Evolutionary conservation across 2,888 invertebrate species (phyloP).

Genomic region (Chrysolina oricalcia): DNA sequence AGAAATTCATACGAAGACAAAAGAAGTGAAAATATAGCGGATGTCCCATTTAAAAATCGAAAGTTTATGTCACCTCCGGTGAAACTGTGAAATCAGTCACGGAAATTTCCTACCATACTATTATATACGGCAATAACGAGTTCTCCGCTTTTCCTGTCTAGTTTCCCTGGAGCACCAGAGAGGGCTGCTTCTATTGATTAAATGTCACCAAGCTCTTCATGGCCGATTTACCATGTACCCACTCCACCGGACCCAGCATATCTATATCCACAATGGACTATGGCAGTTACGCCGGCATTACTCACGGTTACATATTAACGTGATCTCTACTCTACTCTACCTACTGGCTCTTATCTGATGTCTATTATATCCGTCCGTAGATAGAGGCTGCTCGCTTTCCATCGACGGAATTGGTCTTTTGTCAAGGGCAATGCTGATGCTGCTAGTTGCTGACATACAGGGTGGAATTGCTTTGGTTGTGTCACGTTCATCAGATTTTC

Average conservation of each 20-base stretch:
- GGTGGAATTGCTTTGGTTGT: neutral
- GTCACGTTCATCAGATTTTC: no score
- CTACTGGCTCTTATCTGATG: constrained; percentile 20
- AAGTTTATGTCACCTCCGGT: no score
- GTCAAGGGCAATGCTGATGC: neutral
- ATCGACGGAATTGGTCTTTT: constrained; percentile 14
- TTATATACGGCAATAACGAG: no score
- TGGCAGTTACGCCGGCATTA: constrained; percentile 51
- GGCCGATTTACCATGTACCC: constrained; percentile 68
- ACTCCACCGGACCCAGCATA: constrained; percentile 47
- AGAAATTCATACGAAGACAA: no score
- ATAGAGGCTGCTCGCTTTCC: neutral
- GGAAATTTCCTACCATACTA: no score
- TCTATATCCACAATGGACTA: constrained; percentile 57
- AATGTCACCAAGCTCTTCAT: constrained; percentile 69
- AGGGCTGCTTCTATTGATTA: constrained; percentile 65
- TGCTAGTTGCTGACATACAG: neutral
- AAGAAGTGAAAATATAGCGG: no score
- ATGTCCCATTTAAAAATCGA: no score
- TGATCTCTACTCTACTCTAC: constrained; percentile 4
- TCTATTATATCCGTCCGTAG: constrained; percentile 8
- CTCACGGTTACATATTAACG: constrained; percentile 39
- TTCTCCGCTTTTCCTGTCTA: neutral
- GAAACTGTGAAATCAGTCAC: no score
- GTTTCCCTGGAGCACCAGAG: constrained; percentile 2